Evolutionary conservation across 2,113 vertebrate species (phyloP).

Genomic region (Cyanoderma ruficeps): DNA sequence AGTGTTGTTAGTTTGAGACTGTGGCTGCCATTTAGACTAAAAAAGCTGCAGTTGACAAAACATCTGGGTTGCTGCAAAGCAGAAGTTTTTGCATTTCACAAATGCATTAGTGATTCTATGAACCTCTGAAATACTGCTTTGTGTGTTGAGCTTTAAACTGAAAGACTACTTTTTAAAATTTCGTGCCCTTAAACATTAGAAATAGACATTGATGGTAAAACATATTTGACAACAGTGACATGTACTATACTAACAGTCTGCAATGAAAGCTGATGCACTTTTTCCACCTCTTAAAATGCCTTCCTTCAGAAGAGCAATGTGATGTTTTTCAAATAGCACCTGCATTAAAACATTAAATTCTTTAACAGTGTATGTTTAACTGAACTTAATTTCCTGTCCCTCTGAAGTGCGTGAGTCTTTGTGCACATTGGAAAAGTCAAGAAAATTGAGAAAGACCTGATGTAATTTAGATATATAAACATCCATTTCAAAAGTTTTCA

Average conservation of each 20-base stretch:
- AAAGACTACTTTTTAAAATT: fast-evolving
- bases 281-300: neutral
- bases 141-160: neutral
- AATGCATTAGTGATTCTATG: neutral
- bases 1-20: neutral
- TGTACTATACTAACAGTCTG: neutral
- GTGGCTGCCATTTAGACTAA: neutral
- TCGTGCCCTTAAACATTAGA: neutral
- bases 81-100: neutral
- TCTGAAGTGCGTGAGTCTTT: neutral
- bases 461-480: neutral
- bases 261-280: neutral
- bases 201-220: neutral
- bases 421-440: neutral
- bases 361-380: neutral
- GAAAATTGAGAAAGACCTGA: neutral
- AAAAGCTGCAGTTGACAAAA: neutral
- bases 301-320: neutral
- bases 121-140: neutral
- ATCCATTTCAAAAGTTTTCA: neutral
- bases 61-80: neutral
- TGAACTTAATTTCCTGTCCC: neutral
- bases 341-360: neutral
- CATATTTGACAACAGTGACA: neutral
- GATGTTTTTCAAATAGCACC: neutral